Percentiles rank a stretch among this genome's conserved stretches.
phyloP scores from a whole-genome alignment of 2,888 invertebrate species.

The Galeopsomyia nigrocyanea region DNA sequence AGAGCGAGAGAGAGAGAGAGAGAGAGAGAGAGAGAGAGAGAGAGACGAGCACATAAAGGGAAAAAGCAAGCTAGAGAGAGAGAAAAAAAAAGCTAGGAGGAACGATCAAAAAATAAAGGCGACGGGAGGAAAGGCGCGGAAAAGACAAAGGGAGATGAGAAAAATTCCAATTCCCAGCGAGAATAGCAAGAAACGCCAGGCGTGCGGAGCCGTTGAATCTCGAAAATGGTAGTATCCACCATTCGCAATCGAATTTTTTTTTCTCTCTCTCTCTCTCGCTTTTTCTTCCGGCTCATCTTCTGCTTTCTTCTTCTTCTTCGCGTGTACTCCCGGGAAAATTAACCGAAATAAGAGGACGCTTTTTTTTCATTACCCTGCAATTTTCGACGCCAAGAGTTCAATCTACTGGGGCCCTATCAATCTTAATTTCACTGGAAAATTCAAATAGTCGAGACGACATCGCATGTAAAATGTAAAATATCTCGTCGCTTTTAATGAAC shows the following conservation, averaged over 20 bases:
- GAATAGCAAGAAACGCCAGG: constrained; percentile 14
- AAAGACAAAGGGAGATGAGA: constrained; percentile 41
- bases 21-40: background rate
- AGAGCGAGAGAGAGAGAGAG: background rate
- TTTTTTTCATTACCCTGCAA: constrained; percentile 27
- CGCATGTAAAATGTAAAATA: too few relatives aligned
- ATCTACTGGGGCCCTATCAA: constrained; percentile 3
- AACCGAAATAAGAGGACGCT: constrained; percentile 21
- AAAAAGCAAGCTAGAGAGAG: constrained; percentile 1
- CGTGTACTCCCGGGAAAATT: constrained; percentile 26
- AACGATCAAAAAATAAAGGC: constrained; percentile 38
- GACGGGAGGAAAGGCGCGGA: constrained; percentile 1
- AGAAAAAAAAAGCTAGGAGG: background rate
- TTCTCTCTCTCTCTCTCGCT: background rate
- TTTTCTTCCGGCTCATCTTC: constrained; percentile 6
- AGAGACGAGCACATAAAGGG: background rate
- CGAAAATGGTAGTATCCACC: constrained; percentile 40
- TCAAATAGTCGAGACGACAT: too few relatives aligned
- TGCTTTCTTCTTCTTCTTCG: constrained; percentile 10
- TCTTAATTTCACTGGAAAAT: background rate
- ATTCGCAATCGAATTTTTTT: constrained; percentile 42
- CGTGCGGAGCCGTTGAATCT: constrained; percentile 26
- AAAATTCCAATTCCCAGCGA: constrained; percentile 42
- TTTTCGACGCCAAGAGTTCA: constrained; percentile 21
- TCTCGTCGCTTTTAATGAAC: background rate